phyloP scores from a whole-genome alignment of 2,888 invertebrate genomes.

The Orchestes rusci region DNA sequence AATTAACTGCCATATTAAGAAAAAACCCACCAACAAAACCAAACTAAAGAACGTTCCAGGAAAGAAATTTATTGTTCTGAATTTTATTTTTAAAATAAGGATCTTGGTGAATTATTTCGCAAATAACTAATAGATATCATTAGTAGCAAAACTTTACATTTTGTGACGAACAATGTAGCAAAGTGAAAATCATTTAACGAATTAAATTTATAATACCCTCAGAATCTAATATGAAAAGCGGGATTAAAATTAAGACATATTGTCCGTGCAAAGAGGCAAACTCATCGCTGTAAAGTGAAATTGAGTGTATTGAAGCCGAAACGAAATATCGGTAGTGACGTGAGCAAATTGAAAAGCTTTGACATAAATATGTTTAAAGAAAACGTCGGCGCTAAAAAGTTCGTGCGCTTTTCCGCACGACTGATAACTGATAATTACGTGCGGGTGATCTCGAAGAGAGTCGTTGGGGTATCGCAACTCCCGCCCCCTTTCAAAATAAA shows the following conservation, averaged over 20 bases:
- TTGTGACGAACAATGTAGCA: too few relatives aligned
- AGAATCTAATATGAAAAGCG: too few relatives aligned
- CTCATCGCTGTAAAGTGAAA: conserved; percentile 21
- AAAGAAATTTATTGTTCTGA: too few relatives aligned
- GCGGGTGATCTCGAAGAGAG: conserved; percentile 45
- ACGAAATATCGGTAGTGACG: conserved; percentile 39
- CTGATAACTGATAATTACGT: conserved; percentile 46
- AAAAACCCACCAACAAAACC: neutral
- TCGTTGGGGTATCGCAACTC: conserved; percentile 35
- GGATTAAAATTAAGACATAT: conserved; percentile 5
- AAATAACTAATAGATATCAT: too few relatives aligned
- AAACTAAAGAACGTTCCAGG: too few relatives aligned
- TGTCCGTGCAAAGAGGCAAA: neutral
- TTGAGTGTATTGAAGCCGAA: conserved; percentile 34
- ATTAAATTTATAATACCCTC: too few relatives aligned
- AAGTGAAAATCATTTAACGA: too few relatives aligned
- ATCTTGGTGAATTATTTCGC: too few relatives aligned
- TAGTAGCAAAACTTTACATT: too few relatives aligned
- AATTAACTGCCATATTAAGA: too few relatives aligned
- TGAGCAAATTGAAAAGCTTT: conserved; percentile 41
- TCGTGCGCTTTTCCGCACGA: conserved; percentile 41
- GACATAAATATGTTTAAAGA: conserved; percentile 44
- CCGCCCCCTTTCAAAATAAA: conserved; percentile 38
- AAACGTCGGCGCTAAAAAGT: conserved; percentile 43
- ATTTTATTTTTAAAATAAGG: too few relatives aligned